Percentiles rank a stretch among this genome's conserved stretches.
phyloP scores from a whole-genome alignment of 23 tunicate species.

The Styela clava region DNA sequence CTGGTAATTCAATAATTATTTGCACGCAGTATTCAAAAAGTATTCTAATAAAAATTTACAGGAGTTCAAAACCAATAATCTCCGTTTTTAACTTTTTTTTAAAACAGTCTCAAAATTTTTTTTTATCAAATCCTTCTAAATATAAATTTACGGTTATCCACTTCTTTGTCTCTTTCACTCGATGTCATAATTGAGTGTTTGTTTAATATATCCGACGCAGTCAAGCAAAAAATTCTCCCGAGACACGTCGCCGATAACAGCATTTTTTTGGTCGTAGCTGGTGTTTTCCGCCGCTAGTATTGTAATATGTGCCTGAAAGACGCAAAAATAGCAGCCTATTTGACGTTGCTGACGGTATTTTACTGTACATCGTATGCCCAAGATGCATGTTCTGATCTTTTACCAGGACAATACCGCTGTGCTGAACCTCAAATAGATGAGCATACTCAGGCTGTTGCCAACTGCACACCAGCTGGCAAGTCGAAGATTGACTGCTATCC shows the following conservation, averaged over 20 bases:
- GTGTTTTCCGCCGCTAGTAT: too few relatives aligned
- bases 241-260: constrained; percentile 21
- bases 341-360: not conserved
- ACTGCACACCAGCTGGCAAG: constrained; percentile 25
- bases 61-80: too few relatives aligned
- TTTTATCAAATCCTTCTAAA: too few relatives aligned
- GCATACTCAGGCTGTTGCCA: constrained; percentile 46
- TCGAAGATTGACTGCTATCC: constrained; percentile 33
- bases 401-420: constrained; percentile 66
- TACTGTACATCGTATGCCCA: not conserved
- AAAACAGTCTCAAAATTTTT: too few relatives aligned
- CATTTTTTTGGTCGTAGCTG: not conserved
- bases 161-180: too few relatives aligned
- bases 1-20: too few relatives aligned
- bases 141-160: too few relatives aligned
- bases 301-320: not conserved
- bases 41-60: too few relatives aligned
- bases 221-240: not conserved
- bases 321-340: not conserved
- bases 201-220: not conserved
- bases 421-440: constrained; percentile 40
- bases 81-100: too few relatives aligned
- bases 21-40: too few relatives aligned
- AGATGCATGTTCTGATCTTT: constrained; percentile 24
- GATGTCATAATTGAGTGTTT: constrained; percentile 8